These are phyloP conservation scores for Psettodes erumei DNA, from an alignment of 2,113 vertebrate genomes.

Conservation along the genomic window DNA sequence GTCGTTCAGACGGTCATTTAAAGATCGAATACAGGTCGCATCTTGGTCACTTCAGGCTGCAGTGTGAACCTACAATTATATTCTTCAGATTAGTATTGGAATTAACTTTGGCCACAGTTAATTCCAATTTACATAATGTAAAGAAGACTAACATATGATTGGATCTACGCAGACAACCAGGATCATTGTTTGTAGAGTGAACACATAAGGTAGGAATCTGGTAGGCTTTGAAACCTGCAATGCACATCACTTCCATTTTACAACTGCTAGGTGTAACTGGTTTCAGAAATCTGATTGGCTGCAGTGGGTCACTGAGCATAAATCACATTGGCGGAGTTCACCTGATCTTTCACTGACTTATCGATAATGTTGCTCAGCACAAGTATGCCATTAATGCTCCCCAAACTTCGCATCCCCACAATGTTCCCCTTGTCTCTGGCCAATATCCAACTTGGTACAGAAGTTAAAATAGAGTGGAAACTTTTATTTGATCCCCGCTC, in stretches of 20 bases:
- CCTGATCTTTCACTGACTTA: not conserved
- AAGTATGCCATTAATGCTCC: not conserved
- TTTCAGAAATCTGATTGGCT: not conserved
- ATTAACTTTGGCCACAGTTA: too few relatives aligned
- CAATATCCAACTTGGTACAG: slow-evolving; percentile 25
- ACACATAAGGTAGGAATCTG: too few relatives aligned
- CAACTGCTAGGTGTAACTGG: not conserved
- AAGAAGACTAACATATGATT: too few relatives aligned
- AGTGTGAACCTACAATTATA: too few relatives aligned
- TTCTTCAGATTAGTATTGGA: too few relatives aligned
- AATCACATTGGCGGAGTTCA: not conserved
- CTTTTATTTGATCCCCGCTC: slow-evolving; percentile 55
- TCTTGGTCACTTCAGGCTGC: too few relatives aligned
- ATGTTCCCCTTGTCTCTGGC: slow-evolving; percentile 35
- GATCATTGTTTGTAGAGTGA: too few relatives aligned
- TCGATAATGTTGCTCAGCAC: not conserved
- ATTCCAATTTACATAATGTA: too few relatives aligned
- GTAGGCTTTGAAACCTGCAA: not conserved
- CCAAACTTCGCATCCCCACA: slow-evolving; percentile 16
- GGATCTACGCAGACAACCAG: too few relatives aligned
- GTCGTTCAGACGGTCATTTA: too few relatives aligned
- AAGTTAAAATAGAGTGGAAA: slow-evolving; percentile 58
- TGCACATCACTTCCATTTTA: not conserved
- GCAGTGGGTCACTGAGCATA: not conserved
- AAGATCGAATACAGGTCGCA: too few relatives aligned